Evolutionary conservation across 2,888 invertebrate species (phyloP), one percentile per base, ranked within the genome.

Genomic region (Pyralis farinalis): DNA sequence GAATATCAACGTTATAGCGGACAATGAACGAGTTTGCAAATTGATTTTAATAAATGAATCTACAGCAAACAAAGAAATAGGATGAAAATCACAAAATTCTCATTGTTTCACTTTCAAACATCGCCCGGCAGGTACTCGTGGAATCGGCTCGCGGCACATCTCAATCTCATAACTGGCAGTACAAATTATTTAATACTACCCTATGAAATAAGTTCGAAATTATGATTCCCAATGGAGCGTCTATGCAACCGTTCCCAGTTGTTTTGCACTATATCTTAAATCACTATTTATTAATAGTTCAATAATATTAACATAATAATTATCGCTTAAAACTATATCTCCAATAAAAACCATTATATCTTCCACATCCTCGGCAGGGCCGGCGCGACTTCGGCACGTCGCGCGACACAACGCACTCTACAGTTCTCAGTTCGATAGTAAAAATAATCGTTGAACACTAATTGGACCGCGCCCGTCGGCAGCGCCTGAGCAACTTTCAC

Each of bases 401-500:
- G 59, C 64, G 63, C 60, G 57, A 62, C 66, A 59, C 53, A 55
- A 57, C 60, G 53, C 56, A 58, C 60, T 63, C n/a, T 56, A 58
- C 58, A 74, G 69, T 76, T 73, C 66, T 76, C 70, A 58, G 66
- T 71, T 69, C 72, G 68, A 74, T 74, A 76, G 49, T 55, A 74
- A 68, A 79, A 74, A 64, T 65, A 69, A 79, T 82, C 75, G 73
- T 75, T 76, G 83, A 81, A 77, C 82, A 80, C 80, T 79, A 77
- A 78, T 80, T 72, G 83, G 82, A 81, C 82, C 82, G 75, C 84
- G 82, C 82, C 80, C 78, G 75, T 71, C 78, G 71, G 72, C 77
- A 70, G 84, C 80, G 84, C 76, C 83, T 84, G 85, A 86, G 83
- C 86, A 86, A 86, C 87, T 87, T 86, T 86, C 87, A 86, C 87